A percentile compares a stretch with the other conserved stretches of the same genome.
Conservation (phyloP, 2,797 vertebrate genomes). For the Vultur gryphus region DNA sequence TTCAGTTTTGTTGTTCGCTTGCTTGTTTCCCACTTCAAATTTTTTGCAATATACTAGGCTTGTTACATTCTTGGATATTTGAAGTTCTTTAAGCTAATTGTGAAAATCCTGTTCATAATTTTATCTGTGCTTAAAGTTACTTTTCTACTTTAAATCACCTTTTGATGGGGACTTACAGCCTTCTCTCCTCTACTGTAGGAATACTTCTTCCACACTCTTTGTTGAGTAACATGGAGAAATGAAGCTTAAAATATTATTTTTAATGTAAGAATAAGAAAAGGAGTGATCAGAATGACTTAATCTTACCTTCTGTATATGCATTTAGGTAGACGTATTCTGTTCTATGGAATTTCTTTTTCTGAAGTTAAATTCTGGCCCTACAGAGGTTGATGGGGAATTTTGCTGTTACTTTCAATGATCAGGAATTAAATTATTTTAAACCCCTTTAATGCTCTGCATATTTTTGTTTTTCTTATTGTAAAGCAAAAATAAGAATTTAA, state of each 20-base stretch:
- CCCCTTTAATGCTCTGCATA: background rate
- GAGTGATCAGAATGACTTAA: background rate
- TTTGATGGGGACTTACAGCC: background rate
- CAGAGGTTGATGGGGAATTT: background rate
- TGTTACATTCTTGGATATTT: background rate
- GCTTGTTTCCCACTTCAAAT: background rate
- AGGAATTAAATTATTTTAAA: background rate
- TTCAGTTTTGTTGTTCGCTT: background rate
- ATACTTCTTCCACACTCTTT: background rate
- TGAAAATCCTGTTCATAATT: background rate
- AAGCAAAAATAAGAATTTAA: background rate
- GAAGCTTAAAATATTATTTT: background rate
- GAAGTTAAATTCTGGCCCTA: background rate
- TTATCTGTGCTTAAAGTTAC: background rate
- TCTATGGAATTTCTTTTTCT: background rate
- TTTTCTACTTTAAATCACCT: background rate
- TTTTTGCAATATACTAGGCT: background rate
- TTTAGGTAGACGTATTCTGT: fast-evolving
- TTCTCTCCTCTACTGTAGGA: background rate
- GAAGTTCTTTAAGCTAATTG: background rate
- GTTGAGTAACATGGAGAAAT: background rate
- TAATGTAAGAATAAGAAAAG: background rate
- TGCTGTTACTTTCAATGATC: background rate
- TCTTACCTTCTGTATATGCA: background rate
- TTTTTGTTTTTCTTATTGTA: background rate